These are phyloP conservation scores for Lepus townsendii DNA, from an alignment of 2,797 vertebrate species.

Conservation along the genomic window DNA sequence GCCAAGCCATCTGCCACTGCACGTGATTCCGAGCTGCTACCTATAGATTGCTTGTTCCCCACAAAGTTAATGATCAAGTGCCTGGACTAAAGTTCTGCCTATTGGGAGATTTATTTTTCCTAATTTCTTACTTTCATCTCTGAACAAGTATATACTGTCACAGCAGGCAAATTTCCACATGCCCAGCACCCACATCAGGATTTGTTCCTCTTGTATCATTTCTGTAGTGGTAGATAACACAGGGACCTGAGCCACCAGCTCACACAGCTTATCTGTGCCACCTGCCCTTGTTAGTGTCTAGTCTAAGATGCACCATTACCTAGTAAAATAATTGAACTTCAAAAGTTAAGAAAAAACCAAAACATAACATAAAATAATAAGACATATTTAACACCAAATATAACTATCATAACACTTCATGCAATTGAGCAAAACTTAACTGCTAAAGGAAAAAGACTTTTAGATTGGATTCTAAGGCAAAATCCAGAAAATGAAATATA, in stretches of 20 bases:
- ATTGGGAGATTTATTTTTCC: background rate
- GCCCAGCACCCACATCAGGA: background rate
- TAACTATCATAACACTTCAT: background rate
- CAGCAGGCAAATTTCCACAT: background rate
- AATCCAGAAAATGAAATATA: background rate
- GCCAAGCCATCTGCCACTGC: background rate
- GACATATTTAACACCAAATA: background rate
- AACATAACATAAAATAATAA: background rate
- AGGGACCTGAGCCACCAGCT: background rate
- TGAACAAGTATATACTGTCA: background rate
- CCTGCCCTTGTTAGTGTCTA: background rate
- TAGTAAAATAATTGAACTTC: background rate
- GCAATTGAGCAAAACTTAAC: background rate
- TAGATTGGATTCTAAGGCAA: background rate
- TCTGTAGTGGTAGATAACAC: background rate
- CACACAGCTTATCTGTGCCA: background rate
- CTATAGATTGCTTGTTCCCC: background rate
- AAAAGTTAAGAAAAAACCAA: background rate
- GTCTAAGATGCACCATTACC: background rate
- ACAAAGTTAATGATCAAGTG: background rate
- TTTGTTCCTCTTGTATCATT: background rate
- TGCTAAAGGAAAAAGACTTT: background rate
- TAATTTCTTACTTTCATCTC: background rate
- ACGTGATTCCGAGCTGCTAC: background rate
- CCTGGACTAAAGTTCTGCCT: background rate